Conservation (phyloP, 2,113 vertebrate genomes). For the Amia ocellicauda region DNA sequence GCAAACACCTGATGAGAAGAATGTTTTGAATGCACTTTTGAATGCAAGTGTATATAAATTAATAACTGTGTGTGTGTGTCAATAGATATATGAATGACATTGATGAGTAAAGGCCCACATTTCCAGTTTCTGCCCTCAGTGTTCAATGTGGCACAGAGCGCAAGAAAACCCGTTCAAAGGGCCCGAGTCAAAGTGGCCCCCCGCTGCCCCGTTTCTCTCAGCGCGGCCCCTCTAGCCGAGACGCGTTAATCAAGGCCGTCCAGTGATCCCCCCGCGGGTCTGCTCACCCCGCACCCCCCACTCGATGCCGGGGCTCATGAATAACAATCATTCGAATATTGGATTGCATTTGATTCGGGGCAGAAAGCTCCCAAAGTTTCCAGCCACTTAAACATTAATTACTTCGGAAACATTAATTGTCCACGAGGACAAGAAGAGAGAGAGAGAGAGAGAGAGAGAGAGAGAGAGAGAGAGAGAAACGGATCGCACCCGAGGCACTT, state of each 20-base stretch:
- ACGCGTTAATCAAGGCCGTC: background rate
- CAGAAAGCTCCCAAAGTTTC: constrained; percentile 51
- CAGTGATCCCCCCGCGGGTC: background rate
- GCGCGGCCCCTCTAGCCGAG: background rate
- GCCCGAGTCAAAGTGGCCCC: background rate
- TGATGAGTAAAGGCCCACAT: too few species aligned
- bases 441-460: too few species aligned
- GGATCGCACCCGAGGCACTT: constrained; percentile 35
- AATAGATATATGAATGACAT: background rate
- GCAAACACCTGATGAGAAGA: too few species aligned
- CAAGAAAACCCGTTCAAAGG: background rate
- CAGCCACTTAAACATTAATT: constrained; percentile 55
- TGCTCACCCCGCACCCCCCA: background rate
- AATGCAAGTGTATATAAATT: background rate
- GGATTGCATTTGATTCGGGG: constrained; percentile 53
- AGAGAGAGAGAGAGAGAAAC: too few species aligned
- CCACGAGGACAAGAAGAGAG: constrained; percentile 40
- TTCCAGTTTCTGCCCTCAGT: too few species aligned
- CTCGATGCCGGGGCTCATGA: constrained; percentile 52
- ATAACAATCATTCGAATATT: constrained; percentile 48
- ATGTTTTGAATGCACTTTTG: too few species aligned
- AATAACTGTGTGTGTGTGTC: background rate
- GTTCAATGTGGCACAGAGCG: too few species aligned
- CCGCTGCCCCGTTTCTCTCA: background rate
- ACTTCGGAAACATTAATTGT: constrained; percentile 46